Evolutionary conservation across 2,888 invertebrate genomes (phyloP), one percentile per base, ranked within the genome.

Genomic region (Rambutsinella grinnellia): DNA sequence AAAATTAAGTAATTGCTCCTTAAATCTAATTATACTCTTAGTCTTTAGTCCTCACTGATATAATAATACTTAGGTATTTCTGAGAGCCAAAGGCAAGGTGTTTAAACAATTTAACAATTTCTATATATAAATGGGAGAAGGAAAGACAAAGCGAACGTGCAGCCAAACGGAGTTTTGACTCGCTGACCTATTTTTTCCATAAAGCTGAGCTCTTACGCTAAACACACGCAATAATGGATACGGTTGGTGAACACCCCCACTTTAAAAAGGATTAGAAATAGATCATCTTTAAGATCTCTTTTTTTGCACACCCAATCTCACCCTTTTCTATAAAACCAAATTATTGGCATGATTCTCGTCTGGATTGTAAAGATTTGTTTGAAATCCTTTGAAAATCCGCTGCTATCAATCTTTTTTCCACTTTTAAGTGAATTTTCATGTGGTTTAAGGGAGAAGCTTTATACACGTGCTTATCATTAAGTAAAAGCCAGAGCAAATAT

Each of bases 151-250:
- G n/a, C 36, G 36, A 36, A 49, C 15, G 27, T 24, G 56, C 56
- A 24, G 13, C 47, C 23, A 49, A 24, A 49, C 46, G 61, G 61
- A 61, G 23, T 67, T 58, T 67, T 67, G 67, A 27, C 67, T 47
- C 58, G 49, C 51, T 69, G 69, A 69, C 69, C 69, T 61, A 69
- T 69, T 69, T 68, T 68, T 69, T 60, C 61, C 51, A 61, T 53
- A 69, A 44, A 69, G 69, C 13, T 67, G 67, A 21, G 13, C 13
- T 36, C 36, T 36, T 36, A 36, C 36, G 36, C 13, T 36, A 36
- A 36, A 36, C 36, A 36, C 36, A 36, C 36, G 36, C 36, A 36
- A 36, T 36, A 36, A 36, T 36, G 5, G 5, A 36, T 36, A 36
- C 36, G 36, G 36, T 36, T 5, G 36, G 5, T 36, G 36, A 5